Evolutionary conservation across 2,113 vertebrate species (phyloP).

Genomic region (Syrmaticus mikado): DNA sequence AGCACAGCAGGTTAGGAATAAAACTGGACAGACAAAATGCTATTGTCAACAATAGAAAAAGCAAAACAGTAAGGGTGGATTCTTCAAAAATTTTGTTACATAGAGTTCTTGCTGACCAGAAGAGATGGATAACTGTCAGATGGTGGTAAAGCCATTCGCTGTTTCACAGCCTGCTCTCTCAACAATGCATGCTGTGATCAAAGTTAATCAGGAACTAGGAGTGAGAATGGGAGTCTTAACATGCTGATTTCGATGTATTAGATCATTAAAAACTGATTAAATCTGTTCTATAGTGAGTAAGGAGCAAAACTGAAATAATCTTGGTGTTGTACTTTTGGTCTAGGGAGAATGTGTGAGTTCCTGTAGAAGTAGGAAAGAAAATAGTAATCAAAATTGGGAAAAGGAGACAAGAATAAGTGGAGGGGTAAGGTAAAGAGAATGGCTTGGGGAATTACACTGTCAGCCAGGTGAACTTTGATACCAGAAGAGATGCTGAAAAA

Average conservation of each 20-base stretch:
- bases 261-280: not conserved
- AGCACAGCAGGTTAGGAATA: not conserved
- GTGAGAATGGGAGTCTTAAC: not conserved
- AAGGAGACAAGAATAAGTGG: not conserved
- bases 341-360: not conserved
- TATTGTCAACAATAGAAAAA: not conserved
- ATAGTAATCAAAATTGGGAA: not conserved
- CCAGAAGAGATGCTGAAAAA: not conserved
- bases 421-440: not conserved
- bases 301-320: not conserved
- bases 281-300: not conserved
- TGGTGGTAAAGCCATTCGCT: not conserved
- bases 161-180: not conserved
- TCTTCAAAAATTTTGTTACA: not conserved
- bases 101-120: not conserved
- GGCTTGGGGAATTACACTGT: not conserved
- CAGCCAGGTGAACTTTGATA: not conserved
- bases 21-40: not conserved
- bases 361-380: not conserved
- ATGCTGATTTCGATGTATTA: not conserved
- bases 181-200: fast-evolving
- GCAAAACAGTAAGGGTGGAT: not conserved
- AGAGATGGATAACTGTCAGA: not conserved
- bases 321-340: not conserved
- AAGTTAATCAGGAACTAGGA: not conserved